Evolutionary conservation across 2,113 vertebrate genomes (phyloP).

Genomic region (Microtus ochrogaster): DNA sequence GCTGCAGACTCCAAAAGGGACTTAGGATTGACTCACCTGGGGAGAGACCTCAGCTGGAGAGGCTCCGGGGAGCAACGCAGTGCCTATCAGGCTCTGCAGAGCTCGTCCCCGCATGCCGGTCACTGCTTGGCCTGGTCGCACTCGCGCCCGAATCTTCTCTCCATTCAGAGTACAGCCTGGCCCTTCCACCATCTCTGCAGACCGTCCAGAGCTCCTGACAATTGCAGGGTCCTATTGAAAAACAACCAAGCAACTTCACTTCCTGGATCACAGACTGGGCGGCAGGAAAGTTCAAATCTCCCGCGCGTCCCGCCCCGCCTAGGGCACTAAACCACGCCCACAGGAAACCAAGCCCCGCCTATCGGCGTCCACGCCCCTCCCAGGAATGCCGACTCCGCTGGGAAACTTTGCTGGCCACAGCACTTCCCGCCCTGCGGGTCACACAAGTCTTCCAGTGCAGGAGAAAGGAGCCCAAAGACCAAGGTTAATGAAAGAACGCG

Average conservation of each 20-base stretch:
- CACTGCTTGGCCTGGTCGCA: slow-evolving; percentile 89
- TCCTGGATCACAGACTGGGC: accelerated
- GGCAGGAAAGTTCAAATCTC: slow-evolving; percentile 57
- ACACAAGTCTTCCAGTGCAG: accelerated
- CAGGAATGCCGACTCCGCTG: accelerated
- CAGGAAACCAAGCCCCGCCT: accelerated
- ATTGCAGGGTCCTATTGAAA: accelerated
- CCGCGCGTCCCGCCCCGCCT: slow-evolving; percentile 2
- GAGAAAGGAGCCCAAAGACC: accelerated
- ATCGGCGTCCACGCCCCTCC: background rate
- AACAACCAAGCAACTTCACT: accelerated
- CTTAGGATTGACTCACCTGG: slow-evolving; percentile 53
- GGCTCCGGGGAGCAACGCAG: accelerated
- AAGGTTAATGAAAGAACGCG: accelerated
- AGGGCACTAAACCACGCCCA: background rate
- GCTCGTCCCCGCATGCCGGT: slow-evolving; percentile 79
- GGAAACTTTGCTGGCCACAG: accelerated
- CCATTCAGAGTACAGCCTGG: slow-evolving; percentile 91
- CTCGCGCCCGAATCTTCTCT: slow-evolving; percentile 88
- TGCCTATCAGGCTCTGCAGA: background rate
- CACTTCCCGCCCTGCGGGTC: accelerated
- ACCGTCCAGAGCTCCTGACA: accelerated
- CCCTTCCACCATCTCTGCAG: slow-evolving; percentile 92
- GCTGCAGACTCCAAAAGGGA: too few species aligned
- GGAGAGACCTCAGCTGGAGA: background rate